Evolutionary conservation across 2,113 vertebrate genomes (phyloP), one percentile per base, ranked within the genome.

Genomic region (Triplophysa rosa): DNA sequence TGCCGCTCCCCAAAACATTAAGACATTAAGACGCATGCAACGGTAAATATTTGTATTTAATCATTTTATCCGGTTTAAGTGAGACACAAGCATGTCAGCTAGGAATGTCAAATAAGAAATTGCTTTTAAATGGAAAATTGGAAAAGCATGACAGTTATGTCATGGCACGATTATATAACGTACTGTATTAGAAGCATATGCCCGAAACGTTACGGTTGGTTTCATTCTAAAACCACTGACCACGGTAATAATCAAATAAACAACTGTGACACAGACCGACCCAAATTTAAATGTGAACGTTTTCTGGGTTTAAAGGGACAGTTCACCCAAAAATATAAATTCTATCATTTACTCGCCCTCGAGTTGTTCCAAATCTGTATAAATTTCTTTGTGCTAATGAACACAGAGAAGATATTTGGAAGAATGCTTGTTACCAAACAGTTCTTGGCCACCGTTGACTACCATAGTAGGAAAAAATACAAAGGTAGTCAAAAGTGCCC

Each of bases 151-250:
- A 86, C 71, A 85, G 68, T 82, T 85, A 67, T 89, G 80, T 88
- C 83, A 89, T 80, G 80, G 75, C 49, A n/a, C 1, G 75, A 86
- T 93, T 90, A 86, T 89, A 86, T 88, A 92, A 89, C 83, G 23
- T 86, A n/a, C n/a, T n/a, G n/a, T n/a, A 92, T 87, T 92, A 86
- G 80, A 91, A 90, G 85, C 89, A 91, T 86, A 87, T 90, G 90
- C 86, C 45, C 56, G 11, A 72, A 70, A 23, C 56, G 64, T 69
- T 68, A 63, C 29, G 69, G 54, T 21, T 80, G 73, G 85, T 69
- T 67, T 56, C 76, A 67, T 29, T 72, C 58, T 67, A n/a, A 77
- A 52, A 19, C 67, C 40, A 78, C 87, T 75, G 85, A 86, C 66
- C 77, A 83, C 37, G 21, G 21, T 17, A 37, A 78, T 83, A 83